phyloP scores from a whole-genome alignment of 2,888 invertebrate species.

The Drosophila neonasuta region DNA sequence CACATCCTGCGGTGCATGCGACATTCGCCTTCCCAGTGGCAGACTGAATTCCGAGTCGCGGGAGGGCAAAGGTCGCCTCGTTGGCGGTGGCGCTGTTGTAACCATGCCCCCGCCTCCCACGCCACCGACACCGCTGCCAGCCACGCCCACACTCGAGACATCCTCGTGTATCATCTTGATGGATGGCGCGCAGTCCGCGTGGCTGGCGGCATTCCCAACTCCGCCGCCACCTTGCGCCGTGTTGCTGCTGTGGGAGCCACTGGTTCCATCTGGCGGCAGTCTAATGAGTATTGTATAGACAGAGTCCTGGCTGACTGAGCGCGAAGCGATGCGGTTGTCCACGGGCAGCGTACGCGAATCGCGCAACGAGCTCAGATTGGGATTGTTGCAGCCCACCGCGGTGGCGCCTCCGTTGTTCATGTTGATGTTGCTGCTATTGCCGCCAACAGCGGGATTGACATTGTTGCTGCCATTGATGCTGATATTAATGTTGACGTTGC shows the following conservation, averaged over 20 bases:
- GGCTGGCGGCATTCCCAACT: constrained; percentile 18
- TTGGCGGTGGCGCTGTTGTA: constrained; percentile 59
- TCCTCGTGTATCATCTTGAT: constrained; percentile 95
- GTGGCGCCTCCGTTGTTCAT: constrained; percentile 9
- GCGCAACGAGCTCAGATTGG: constrained; percentile 74
- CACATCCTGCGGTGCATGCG: constrained; percentile 84
- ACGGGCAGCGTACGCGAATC: constrained; percentile 86
- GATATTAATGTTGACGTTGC: constrained; percentile 9
- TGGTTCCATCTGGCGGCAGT: constrained; percentile 86
- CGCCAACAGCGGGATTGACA: not conserved
- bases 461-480: constrained; percentile 34
- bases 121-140: not conserved
- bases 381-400: not conserved
- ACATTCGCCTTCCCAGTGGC: constrained; percentile 82
- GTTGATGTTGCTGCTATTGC: constrained; percentile 17
- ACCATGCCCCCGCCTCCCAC: constrained; percentile 8
- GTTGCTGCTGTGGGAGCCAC: constrained; percentile 74
- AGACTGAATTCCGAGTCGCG: constrained; percentile 85
- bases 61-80: constrained; percentile 83
- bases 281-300: constrained; percentile 97
- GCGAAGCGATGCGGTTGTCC: constrained; percentile 84
- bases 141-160: constrained; percentile 70
- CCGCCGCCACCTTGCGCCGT: constrained; percentile 28
- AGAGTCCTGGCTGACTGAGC: constrained; percentile 87
- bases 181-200: constrained; percentile 85